Conservation (phyloP, 2,113 vertebrate species). For the Phocoena phocoena region DNA sequence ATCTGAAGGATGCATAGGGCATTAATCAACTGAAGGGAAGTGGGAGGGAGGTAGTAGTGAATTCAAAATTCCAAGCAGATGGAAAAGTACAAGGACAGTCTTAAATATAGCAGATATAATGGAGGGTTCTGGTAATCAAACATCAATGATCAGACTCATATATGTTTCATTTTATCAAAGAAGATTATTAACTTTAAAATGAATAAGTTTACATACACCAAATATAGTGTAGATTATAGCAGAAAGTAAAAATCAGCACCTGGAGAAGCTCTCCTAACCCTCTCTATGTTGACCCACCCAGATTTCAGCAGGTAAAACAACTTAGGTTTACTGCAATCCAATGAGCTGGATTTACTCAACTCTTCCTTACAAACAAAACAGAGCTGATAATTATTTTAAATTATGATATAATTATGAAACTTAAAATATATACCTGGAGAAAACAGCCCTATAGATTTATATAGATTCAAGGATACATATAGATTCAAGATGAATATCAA, state of each 20-base stretch:
- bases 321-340: not conserved
- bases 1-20: not conserved
- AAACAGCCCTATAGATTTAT: not conserved
- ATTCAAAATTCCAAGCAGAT: not conserved
- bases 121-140: not conserved
- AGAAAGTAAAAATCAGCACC: not conserved
- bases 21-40: not conserved
- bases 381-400: not conserved
- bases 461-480: not conserved
- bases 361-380: not conserved
- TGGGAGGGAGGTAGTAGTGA: accelerated
- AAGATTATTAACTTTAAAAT: not conserved
- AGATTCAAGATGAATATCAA: not conserved
- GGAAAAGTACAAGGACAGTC: not conserved
- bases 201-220: not conserved
- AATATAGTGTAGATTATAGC: not conserved
- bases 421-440: not conserved
- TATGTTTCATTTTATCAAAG: not conserved
- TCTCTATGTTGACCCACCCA: not conserved
- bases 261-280: not conserved
- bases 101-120: not conserved
- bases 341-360: not conserved
- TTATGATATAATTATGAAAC: not conserved
- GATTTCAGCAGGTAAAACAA: not conserved
- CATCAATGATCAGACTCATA: not conserved